Evolutionary conservation across 1,140 invertebrate genomes (phyloP).

Genomic region (Trachymyrmex cornetzi): DNA sequence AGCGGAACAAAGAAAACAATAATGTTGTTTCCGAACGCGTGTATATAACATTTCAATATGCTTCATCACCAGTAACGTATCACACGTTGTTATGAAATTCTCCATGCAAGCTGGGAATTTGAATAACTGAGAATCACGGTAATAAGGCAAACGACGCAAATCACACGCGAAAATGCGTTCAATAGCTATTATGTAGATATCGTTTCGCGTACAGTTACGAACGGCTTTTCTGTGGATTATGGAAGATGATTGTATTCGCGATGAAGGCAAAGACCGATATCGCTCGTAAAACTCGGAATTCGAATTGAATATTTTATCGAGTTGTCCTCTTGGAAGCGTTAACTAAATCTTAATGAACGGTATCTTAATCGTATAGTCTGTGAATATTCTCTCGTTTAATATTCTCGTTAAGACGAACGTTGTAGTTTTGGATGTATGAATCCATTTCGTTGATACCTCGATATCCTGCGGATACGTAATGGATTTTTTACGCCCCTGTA

Average conservation of each 20-base stretch:
- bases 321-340: slow-evolving; percentile 9
- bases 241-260: slow-evolving; percentile 26
- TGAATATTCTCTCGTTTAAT: slow-evolving; percentile 24
- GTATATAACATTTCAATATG: not conserved
- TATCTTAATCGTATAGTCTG: slow-evolving; percentile 27
- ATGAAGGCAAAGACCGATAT: slow-evolving; percentile 2
- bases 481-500: not conserved
- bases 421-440: not conserved
- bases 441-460: not conserved
- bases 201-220: not conserved
- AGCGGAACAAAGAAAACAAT: slow-evolving; percentile 20
- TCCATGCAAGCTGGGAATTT: not conserved
- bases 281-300: not conserved
- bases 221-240: slow-evolving; percentile 5
- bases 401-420: slow-evolving; percentile 5
- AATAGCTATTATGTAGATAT: not conserved
- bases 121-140: not conserved
- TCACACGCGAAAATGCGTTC: not conserved
- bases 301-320: slow-evolving; percentile 38
- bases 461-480: not conserved
- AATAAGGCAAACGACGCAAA: slow-evolving; percentile 9
- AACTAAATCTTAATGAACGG: slow-evolving; percentile 11
- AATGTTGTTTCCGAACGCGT: slow-evolving; percentile 13
- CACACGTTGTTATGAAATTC: not conserved
- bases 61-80: not conserved